Evolutionary conservation across 2,113 vertebrate genomes (phyloP).

Genomic region (Anser cygnoides): DNA sequence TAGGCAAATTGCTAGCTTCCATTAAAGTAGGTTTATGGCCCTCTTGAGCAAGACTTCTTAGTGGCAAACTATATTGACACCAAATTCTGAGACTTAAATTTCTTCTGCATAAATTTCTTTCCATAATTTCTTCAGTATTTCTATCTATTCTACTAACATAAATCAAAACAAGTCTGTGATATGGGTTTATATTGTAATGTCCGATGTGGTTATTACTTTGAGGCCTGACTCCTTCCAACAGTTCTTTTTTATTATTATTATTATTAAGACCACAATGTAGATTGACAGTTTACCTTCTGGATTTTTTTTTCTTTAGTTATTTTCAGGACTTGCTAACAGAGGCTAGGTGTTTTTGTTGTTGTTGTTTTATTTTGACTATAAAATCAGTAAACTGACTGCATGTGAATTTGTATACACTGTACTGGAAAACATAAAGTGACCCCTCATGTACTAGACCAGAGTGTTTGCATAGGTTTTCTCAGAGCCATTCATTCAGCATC

Average conservation of each 20-base stretch:
- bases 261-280: conserved; percentile 57
- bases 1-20: conserved; percentile 73
- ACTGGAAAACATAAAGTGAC: not conserved
- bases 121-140: conserved; percentile 45
- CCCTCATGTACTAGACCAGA: not conserved
- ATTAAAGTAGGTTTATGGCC: conserved; percentile 70
- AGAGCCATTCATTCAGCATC: not conserved
- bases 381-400: conserved; percentile 50
- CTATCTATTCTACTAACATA: conserved; percentile 50
- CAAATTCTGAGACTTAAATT: conserved; percentile 32
- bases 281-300: conserved; percentile 53
- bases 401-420: conserved; percentile 6
- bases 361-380: not conserved
- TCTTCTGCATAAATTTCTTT: conserved; percentile 43
- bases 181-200: conserved; percentile 48
- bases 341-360: not conserved
- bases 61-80: conserved; percentile 48
- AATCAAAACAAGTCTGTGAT: conserved; percentile 72
- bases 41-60: conserved; percentile 62
- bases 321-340: conserved; percentile 35
- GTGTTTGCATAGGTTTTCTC: not conserved
- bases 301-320: conserved; percentile 1
- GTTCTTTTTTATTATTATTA: conserved; percentile 55
- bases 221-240: conserved; percentile 33
- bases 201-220: conserved; percentile 49